Evolutionary conservation across 2,797 vertebrate genomes (phyloP), one percentile per base, ranked within the genome.

Genomic region (Holocentrus rufus): DNA sequence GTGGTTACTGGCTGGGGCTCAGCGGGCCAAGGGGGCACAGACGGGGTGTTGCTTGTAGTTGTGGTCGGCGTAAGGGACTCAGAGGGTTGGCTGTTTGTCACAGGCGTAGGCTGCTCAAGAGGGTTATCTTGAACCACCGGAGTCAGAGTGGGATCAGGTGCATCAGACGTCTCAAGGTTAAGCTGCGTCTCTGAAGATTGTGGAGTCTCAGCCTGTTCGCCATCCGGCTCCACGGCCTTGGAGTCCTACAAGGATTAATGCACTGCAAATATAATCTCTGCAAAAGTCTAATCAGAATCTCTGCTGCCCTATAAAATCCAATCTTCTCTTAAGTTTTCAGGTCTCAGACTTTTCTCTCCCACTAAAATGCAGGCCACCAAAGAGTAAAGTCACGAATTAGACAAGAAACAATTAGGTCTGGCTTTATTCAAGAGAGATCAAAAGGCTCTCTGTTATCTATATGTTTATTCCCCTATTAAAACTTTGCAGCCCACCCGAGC

Each of bases 181-280:
- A 68, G 76, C 49, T 80, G 88, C 4, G 50, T 71, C 54, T 79
- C 83, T 10, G 74, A 63, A 17, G 81, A 66, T 22, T 76, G 80
- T 25, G 60, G 85, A n/a, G 54, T 79, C 39, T 89, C 88, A 5
- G 58, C 59, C 50, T 66, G 86, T 42, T 90, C 88, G 0, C 46
- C 76, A 6, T 90, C 88, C 59, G 83, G 90, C 36, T 91, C 91
- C 71, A 81, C 69, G 0, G 69, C 77, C 55, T 91, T 93, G 65
- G 88, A 87, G 79, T 93, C 93, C 91, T 92, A 34, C 62, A 76
- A 56, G 27, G 61, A 81, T 61, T 31, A 42, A 87, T 23, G 53
- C 42, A 56, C 15, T 52, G 79, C 69, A 82, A 44, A 42, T 63
- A 42, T 83, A 83, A 87, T 63, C 47, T 65, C 53, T 39, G 49